These are phyloP conservation scores for Geodia barretti DNA, from an alignment of 37 sponge, comb jelly and placozoan species.

Conservation along the genomic window DNA sequence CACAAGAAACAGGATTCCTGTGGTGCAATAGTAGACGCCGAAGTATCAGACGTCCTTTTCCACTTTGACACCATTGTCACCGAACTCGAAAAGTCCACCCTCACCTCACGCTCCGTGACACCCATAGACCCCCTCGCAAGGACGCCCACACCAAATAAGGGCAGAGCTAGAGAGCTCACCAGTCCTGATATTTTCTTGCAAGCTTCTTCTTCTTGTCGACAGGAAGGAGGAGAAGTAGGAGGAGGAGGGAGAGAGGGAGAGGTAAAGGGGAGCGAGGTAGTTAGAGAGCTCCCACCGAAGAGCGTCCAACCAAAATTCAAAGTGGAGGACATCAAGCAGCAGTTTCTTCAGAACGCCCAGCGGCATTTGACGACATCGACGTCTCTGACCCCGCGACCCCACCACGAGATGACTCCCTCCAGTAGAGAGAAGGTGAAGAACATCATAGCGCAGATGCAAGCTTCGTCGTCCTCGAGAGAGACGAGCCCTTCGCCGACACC, in stretches of 20 bases:
- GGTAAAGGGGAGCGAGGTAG: no score
- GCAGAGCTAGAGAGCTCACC: background rate
- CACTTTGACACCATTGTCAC: conserved; percentile 42
- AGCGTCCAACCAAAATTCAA: background rate
- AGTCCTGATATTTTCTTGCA: background rate
- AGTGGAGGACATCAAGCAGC: conserved; percentile 16
- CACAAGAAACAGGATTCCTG: background rate
- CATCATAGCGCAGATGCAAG: conserved; percentile 23
- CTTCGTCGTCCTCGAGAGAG: background rate
- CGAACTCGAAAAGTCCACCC: conserved; percentile 17
- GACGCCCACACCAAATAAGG: background rate
- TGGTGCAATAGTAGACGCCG: conserved; percentile 6
- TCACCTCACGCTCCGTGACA: background rate
- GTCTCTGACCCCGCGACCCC: background rate
- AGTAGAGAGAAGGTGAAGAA: conserved; percentile 14
- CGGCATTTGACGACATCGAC: background rate
- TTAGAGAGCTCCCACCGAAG: no score
- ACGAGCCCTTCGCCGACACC: background rate
- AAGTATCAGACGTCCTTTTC: conserved; percentile 27
- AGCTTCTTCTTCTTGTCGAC: background rate
- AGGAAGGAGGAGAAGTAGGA: background rate
- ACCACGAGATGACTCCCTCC: background rate
- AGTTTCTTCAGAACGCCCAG: conserved; percentile 12
- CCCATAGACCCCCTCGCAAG: background rate
- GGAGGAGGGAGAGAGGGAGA: background rate